Evolutionary conservation across 1,140 invertebrate species (phyloP), one percentile per base, ranked within the genome.

Genomic region (Pissodes strobi): DNA sequence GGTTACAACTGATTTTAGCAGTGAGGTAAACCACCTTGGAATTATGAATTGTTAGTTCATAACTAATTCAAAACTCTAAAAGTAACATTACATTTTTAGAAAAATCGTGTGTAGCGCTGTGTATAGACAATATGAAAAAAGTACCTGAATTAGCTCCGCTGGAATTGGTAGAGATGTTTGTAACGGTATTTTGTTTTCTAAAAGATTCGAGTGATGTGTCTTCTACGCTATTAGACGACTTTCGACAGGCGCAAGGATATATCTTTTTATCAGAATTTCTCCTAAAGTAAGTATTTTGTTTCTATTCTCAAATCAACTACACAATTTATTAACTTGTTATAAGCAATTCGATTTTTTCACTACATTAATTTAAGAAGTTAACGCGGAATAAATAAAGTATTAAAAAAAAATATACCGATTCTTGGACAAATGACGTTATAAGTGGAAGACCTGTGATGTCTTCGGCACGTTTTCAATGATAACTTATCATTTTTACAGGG

Each of bases 141-240:
- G 88, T 94, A 81, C 88, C 89, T 72, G 93, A 97, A 78, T 81
- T 97, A 70, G 91, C 91, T 65, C 94, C 94, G n/a, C 82, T 97
- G 71, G 95, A 99, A 82, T 88, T 97, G 66, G 93, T 97, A 10
- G 95, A 98, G 82, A 98, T 99, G 94, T 96, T 99, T 82, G 93
- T 97, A 25, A 95, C 95, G 10, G 89, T 98, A 23, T 97, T 99
- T 81, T 98, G 95, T 83, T 97, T 99, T 79, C 84, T 99, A 48
- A 98, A 98, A 83, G 95, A 98, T 78, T 98, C 95, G n/a, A 95
- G 95, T 80, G 94, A 97, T 79, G 90, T 97, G 52, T 96, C 95
- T 61, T 93, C 96, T 80, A 88, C 90, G 68, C 82, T 99, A 64
- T 78, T 99, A 66, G 97, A 99, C 78, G 97, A 99, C 80, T 99